Evolutionary conservation across 37 sponge, comb jelly and placozoan species (phyloP).

Genomic region (Ephydatia muelleri): DNA sequence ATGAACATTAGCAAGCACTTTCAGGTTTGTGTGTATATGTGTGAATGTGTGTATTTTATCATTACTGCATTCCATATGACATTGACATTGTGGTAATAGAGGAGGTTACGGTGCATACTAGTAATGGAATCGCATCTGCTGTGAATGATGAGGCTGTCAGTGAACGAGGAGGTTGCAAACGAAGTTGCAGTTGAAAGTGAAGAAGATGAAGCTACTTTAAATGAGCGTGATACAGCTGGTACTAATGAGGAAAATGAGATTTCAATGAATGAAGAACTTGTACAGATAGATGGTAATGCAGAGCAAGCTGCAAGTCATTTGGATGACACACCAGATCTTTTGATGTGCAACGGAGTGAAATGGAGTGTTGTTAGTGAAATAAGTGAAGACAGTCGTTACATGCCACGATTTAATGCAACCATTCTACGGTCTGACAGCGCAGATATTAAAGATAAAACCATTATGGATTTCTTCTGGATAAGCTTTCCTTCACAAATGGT

Average conservation of each 20-base stretch:
- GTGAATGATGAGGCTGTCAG: not conserved
- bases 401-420: not conserved
- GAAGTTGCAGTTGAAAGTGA: not conserved
- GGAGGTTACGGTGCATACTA: not conserved
- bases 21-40: too few species aligned
- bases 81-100: not conserved
- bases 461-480: not conserved
- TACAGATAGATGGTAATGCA: not conserved
- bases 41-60: too few species aligned
- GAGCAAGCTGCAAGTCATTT: not conserved
- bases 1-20: too few species aligned
- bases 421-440: not conserved
- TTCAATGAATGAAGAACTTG: not conserved
- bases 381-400: not conserved
- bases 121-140: conserved; percentile 1
- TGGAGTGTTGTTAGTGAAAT: not conserved
- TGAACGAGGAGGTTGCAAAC: not conserved
- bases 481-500: not conserved
- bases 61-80: too few species aligned
- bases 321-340: not conserved
- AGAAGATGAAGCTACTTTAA: not conserved
- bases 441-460: not conserved
- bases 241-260: not conserved
- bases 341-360: not conserved
- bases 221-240: conserved; percentile 1